These are phyloP conservation scores for Macrostomum cliftonense DNA, from an alignment of 2,888 invertebrate species.

Conservation along the genomic window DNA sequence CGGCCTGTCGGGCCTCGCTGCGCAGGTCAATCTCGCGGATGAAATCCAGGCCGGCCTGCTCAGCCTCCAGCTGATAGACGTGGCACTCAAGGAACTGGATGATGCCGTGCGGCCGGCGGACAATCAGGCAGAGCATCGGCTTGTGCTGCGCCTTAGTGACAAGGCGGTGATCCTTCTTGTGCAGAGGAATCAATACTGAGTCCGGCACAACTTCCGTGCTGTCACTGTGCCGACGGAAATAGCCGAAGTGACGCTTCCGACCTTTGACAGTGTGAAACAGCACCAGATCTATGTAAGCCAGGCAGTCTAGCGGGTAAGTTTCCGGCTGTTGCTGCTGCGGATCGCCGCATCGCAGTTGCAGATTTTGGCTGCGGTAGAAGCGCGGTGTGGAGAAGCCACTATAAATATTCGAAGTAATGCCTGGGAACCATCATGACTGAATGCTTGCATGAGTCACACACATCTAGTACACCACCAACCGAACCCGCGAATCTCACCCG, in stretches of 20 bases:
- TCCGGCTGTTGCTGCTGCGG: background rate
- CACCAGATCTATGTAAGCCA: slow-evolving; percentile 1
- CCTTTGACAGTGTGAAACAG: background rate
- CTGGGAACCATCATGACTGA: too few species aligned
- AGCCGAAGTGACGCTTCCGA: slow-evolving; percentile 1
- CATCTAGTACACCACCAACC: too few species aligned
- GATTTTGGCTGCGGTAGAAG: background rate
- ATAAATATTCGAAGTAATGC: too few species aligned
- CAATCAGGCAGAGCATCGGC: background rate
- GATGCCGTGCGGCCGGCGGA: slow-evolving; percentile 1
- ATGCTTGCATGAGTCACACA: too few species aligned
- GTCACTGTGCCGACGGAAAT: slow-evolving; percentile 2
- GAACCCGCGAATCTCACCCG: too few species aligned
- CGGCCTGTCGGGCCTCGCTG: too few species aligned
- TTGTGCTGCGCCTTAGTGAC: background rate
- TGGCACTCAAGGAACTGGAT: slow-evolving; percentile 4
- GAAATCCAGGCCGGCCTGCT: background rate
- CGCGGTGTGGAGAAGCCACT: background rate
- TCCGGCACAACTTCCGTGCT: background rate
- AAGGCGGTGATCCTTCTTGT: background rate
- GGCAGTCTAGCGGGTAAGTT: background rate
- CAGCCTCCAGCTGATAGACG: slow-evolving; percentile 1
- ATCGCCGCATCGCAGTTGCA: background rate
- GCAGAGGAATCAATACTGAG: background rate
- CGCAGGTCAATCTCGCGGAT: too few species aligned